A percentile compares a stretch with the other conserved stretches of the same genome.
Conservation (phyloP, 2,797 vertebrate genomes). For the Vultur gryphus region DNA sequence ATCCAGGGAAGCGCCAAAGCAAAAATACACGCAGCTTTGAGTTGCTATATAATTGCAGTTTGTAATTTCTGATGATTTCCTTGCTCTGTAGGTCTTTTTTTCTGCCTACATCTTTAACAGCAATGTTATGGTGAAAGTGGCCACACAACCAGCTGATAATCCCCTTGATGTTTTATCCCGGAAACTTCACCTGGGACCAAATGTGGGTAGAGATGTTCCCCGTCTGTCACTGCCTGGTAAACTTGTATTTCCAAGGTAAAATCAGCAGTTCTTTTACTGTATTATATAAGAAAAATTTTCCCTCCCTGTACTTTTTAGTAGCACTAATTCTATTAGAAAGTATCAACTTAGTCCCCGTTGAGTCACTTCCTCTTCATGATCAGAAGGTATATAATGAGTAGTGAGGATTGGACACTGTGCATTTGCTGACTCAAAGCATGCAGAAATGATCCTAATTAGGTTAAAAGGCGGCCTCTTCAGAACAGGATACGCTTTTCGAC, state of each 20-base stretch:
- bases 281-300: background rate
- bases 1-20: background rate
- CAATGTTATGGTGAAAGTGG: constrained; percentile 99
- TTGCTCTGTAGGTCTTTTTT: constrained; percentile 88
- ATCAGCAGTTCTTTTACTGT: background rate
- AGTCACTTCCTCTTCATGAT: background rate
- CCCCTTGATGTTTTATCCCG: constrained; percentile 95
- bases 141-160: constrained; percentile 97
- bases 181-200: constrained; percentile 95
- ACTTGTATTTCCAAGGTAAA: constrained; percentile 96
- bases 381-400: background rate
- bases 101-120: constrained; percentile 99
- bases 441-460: background rate
- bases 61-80: background rate
- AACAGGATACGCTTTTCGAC: accelerated
- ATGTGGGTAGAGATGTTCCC: constrained; percentile 93
- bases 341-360: background rate
- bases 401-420: background rate
- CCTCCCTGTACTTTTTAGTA: background rate
- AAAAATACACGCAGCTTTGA: background rate
- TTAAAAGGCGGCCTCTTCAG: background rate
- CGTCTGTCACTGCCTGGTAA: constrained; percentile 96
- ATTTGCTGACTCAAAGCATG: background rate
- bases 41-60: background rate
- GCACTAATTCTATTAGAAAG: background rate